phyloP scores from a whole-genome alignment of 2,888 invertebrate genomes.

The Folsomia candida region DNA sequence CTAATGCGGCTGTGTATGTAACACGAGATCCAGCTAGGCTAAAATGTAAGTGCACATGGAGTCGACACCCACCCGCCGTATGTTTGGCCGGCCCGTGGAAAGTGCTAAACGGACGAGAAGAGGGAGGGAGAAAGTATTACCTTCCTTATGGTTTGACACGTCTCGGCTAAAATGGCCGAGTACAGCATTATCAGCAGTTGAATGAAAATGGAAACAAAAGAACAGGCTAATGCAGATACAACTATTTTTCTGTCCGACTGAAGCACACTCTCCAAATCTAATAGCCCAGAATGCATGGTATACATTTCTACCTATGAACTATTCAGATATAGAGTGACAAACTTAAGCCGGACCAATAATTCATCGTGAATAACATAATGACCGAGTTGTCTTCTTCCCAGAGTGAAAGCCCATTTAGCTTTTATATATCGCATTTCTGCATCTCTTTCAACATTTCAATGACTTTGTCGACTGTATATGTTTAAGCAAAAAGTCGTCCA shows the following conservation, averaged over 20 bases:
- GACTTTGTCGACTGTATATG: not conserved
- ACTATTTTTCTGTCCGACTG: not conserved
- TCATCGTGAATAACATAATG: not conserved
- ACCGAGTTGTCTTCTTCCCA: conserved; percentile 6
- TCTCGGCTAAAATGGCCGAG: not conserved
- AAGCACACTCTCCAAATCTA: not conserved
- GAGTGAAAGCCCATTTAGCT: conserved; percentile 11
- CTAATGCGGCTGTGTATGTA: no score
- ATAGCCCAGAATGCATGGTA: no score
- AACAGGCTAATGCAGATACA: not conserved
- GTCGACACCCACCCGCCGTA: no score
- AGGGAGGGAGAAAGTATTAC: not conserved
- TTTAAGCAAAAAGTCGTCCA: not conserved
- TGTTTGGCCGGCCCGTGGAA: no score
- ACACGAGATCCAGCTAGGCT: no score
- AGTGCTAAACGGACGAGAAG: no score
- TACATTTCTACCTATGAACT: not conserved
- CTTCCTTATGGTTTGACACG: not conserved
- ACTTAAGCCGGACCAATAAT: not conserved
- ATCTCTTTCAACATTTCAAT: conserved; percentile 7
- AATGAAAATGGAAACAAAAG: not conserved
- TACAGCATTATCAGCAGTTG: not conserved
- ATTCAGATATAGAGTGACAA: no score
- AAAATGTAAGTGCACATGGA: no score
- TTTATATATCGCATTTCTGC: conserved; percentile 13